These are phyloP conservation scores for Heliconius hortense DNA, from an alignment of 2,888 invertebrate species.

Conservation along the genomic window DNA sequence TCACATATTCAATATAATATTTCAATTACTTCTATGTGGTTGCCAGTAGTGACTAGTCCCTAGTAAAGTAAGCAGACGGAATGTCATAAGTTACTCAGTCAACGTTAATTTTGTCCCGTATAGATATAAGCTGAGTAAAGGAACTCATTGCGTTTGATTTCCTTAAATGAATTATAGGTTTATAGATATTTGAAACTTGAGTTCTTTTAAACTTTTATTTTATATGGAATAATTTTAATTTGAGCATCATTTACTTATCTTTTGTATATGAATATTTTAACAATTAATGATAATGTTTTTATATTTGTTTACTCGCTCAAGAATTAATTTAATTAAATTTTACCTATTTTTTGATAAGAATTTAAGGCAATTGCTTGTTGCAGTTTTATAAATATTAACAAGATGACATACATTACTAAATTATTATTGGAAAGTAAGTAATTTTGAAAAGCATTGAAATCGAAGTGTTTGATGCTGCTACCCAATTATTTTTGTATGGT, in stretches of 20 bases:
- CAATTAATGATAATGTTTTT: not conserved
- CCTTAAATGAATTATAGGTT: not conserved
- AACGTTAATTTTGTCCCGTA: not conserved
- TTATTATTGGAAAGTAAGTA: no score
- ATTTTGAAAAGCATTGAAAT: no score
- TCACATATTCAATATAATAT: not conserved
- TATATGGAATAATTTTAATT: not conserved
- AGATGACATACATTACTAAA: no score
- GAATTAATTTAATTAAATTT: no score
- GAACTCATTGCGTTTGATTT: not conserved
- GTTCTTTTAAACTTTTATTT: not conserved
- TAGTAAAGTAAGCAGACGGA: no score
- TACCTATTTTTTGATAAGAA: no score
- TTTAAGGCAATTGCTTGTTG: not conserved
- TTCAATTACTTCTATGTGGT: not conserved
- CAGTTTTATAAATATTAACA: not conserved
- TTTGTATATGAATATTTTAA: not conserved
- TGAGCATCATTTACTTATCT: not conserved
- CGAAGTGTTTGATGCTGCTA: no score
- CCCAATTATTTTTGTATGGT: no score
- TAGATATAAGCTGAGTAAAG: not conserved
- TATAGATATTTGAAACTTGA: not conserved
- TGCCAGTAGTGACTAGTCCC: no score
- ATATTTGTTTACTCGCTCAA: not conserved
- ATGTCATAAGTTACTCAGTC: no score